Evolutionary conservation across 92 coral and sea anemone genomes (phyloP).

Genomic region (Epizoanthus fatuus): DNA sequence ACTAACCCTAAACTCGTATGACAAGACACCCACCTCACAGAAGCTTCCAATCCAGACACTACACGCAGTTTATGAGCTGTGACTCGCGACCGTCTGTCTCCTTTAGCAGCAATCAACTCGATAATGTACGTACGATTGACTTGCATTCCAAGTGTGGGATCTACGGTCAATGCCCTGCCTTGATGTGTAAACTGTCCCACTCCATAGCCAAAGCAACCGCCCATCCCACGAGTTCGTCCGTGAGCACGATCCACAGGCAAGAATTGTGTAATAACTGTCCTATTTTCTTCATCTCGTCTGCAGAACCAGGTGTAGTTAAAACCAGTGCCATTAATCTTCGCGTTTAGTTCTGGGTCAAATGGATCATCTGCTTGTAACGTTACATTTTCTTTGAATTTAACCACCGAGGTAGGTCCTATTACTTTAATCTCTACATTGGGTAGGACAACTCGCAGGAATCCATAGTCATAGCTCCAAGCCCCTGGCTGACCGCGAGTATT

Average conservation of each 20-base stretch:
- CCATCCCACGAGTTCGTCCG: constrained; percentile 52
- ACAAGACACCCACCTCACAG: constrained; percentile 6
- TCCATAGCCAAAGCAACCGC: constrained; percentile 87
- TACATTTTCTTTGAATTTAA: constrained; percentile 69
- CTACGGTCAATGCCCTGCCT: neutral
- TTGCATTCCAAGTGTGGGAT: constrained; percentile 55
- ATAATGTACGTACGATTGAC: constrained; percentile 38
- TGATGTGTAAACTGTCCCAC: constrained; percentile 49
- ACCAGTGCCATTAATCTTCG: constrained; percentile 15
- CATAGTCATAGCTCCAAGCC: constrained; percentile 69
- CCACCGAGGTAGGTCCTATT: constrained; percentile 54
- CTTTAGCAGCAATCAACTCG: neutral
- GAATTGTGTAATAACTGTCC: constrained; percentile 23
- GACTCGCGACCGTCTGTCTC: neutral
- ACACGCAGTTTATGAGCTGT: constrained; percentile 17
- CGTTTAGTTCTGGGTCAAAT: constrained; percentile 58
- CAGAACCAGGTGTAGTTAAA: constrained; percentile 79
- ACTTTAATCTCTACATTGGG: constrained; percentile 68
- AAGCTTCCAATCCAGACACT: constrained; percentile 13
- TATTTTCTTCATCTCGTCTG: constrained; percentile 66
- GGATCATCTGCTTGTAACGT: constrained; percentile 65
- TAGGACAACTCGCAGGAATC: constrained; percentile 70
- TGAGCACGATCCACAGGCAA: constrained; percentile 52
- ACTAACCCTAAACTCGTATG: too few species aligned
- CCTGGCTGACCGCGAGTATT: constrained; percentile 67